These are phyloP conservation scores for Hormiphora californensis DNA, from an alignment of 37 sponge, comb jelly and placozoan species.

Conservation along the genomic window DNA sequence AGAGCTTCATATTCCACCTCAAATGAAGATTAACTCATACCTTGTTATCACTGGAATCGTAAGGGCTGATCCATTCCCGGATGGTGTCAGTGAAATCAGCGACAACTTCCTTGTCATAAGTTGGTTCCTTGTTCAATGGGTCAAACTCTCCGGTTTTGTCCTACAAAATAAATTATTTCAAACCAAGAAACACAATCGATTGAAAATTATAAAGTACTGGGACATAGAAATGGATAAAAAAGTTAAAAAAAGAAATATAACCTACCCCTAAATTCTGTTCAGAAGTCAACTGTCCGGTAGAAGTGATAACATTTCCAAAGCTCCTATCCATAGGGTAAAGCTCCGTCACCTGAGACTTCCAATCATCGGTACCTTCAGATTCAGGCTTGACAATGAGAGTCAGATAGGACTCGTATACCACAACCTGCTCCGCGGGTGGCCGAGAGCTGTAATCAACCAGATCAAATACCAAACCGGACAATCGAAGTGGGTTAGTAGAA, in stretches of 20 bases:
- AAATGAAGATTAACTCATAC: neutral
- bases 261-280: neutral
- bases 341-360: neutral
- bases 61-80: neutral
- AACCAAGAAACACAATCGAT: neutral
- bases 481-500: neutral
- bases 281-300: too few relatives aligned
- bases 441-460: neutral
- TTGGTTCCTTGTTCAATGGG: neutral
- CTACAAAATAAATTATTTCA: neutral
- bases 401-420: neutral
- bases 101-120: neutral
- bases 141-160: neutral
- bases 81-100: slow-evolving; percentile 1
- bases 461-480: neutral
- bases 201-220: neutral
- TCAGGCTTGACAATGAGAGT: neutral
- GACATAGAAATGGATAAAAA: neutral
- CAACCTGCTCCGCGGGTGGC: neutral
- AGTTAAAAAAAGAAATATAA: too few relatives aligned
- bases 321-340: neutral
- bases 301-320: neutral
- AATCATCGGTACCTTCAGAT: neutral
- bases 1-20: too few relatives aligned
- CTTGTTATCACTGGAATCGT: neutral